Conservation (phyloP, 2,888 invertebrate species). For the Coelinius sp. region DNA sequence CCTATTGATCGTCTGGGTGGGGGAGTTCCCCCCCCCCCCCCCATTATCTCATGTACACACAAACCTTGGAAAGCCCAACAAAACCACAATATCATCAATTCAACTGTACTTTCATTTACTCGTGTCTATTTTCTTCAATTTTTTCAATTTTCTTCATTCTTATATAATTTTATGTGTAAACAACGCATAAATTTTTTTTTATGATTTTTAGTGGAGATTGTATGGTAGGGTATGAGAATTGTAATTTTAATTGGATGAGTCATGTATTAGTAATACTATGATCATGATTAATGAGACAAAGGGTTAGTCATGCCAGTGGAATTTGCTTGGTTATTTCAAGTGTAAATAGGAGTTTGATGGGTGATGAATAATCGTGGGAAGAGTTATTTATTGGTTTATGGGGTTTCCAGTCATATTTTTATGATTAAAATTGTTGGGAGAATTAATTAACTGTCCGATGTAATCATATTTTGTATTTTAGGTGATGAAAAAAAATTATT, state of each 20-base stretch:
- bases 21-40: constrained; percentile 33
- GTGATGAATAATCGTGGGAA: neutral
- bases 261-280: constrained; percentile 1
- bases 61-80: neutral
- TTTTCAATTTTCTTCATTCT: too few species aligned
- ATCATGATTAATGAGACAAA: constrained; percentile 14
- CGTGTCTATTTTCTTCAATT: neutral
- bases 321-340: neutral
- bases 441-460: neutral
- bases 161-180: too few species aligned
- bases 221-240: neutral
- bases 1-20: constrained; percentile 60
- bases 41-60: constrained; percentile 1
- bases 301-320: constrained; percentile 24
- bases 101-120: constrained; percentile 26
- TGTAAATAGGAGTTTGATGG: neutral
- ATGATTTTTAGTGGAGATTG: neutral
- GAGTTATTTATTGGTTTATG: neutral
- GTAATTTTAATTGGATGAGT: constrained; percentile 13
- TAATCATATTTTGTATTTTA: too few species aligned
- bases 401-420: too few species aligned
- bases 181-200: neutral
- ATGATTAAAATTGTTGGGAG: neutral
- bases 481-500: too few species aligned
- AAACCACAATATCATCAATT: neutral